Evolutionary conservation across 2,888 invertebrate species (phyloP).

Genomic region (Amphipoea lucens): DNA sequence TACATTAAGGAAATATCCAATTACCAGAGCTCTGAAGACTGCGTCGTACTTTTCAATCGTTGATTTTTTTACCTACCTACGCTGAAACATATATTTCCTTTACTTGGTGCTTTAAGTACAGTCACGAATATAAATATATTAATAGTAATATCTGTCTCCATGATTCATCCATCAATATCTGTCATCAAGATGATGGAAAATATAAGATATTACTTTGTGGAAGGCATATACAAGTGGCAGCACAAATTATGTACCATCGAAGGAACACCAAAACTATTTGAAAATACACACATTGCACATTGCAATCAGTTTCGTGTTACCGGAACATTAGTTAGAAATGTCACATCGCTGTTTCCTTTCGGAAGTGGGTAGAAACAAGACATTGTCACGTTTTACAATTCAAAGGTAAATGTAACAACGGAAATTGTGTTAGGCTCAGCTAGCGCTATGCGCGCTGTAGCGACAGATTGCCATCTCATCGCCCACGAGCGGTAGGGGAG

Average conservation of each 20-base stretch:
- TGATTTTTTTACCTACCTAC: background rate
- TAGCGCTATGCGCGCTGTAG: constrained; percentile 36
- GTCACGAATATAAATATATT: background rate
- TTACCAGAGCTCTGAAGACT: constrained; percentile 32
- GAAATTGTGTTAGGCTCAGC: constrained; percentile 36
- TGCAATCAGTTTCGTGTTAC: background rate
- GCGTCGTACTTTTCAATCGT: constrained; percentile 11
- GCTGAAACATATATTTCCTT: background rate
- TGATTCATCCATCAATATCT: background rate
- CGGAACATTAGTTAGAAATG: constrained; percentile 11
- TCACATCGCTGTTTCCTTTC: background rate
- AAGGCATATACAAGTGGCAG: background rate
- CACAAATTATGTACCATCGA: background rate
- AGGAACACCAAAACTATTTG: background rate
- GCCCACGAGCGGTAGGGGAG: constrained; percentile 42
- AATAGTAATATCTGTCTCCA: background rate
- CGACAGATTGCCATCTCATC: constrained; percentile 51
- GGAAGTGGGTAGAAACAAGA: constrained; percentile 33
- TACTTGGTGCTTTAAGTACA: background rate
- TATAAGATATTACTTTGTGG: background rate
- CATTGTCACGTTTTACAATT: constrained; percentile 19
- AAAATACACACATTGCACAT: background rate
- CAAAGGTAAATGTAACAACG: constrained; percentile 41
- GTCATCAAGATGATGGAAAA: background rate
- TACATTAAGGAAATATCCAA: constrained; percentile 51